Evolutionary conservation across 37 sponge, comb jelly and placozoan genomes (phyloP), one percentile per base, ranked within the genome.

Genomic region (Axinella damicornis): DNA sequence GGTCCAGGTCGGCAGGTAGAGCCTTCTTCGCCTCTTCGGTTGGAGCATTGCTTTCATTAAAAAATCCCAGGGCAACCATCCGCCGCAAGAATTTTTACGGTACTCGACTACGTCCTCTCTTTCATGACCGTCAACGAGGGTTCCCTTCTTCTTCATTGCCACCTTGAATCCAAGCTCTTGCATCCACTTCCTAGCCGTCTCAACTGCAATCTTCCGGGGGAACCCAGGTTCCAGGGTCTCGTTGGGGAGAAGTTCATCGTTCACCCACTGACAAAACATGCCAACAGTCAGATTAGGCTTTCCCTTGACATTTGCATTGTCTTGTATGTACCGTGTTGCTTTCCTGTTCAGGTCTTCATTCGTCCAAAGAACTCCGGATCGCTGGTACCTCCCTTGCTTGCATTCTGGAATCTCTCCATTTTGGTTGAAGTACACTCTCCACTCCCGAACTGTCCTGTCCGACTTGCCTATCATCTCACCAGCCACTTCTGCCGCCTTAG

Each of bases 221-320:
- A 71, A 69, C 27, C 78, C 84, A 33, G 73, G n/a, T n/a, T n/a
- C n/a, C n/a, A n/a, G n/a, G n/a, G n/a, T n/a, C n/a, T n/a, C n/a
- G n/a, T n/a, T n/a, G 79, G 83, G 78, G 12, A 88, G 65, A 2
- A 76, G 31, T 2, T 55, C 56, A 24, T 77, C 63, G 69, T 89
- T 89, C 2, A 89, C 74, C 91, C 85, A 90, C 62, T 74, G 80
- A 80, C 85, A 81, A 61, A 87, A 87, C 2, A n/a, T 40, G 25
- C 70, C 21, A 9, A 55, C 63, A 32, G 86, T 87, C 4, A 87
- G 38, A 32, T 90, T 90, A 53, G 85, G 46, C 13, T 53, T 65
- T n/a, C 85, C 85, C 36, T 90, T 90, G 1, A 73, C 64, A 19
- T 28, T 18, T 25, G 57, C 57, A 74, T 90, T 79, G 0, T 69